A percentile compares a stretch with the other conserved stretches of the same genome.
Evolutionary conservation across 2,888 invertebrate genomes (phyloP).

Genomic region (Sylvicola fuscatus): DNA sequence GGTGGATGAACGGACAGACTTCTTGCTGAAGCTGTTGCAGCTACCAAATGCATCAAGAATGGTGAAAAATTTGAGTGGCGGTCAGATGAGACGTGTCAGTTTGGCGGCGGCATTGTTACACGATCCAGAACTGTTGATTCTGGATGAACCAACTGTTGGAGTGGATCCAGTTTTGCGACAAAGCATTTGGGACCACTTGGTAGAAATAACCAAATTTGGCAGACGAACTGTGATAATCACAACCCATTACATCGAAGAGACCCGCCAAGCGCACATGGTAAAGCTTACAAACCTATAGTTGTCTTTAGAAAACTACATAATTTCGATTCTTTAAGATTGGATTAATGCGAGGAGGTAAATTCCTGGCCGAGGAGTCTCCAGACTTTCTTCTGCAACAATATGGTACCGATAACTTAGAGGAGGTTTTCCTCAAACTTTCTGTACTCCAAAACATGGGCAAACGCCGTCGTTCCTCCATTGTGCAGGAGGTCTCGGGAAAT

Average conservation of each 20-base stretch:
- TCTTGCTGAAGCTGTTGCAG: constrained; percentile 43
- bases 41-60: constrained; percentile 33
- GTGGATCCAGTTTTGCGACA: constrained; percentile 76
- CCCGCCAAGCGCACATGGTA: constrained; percentile 35
- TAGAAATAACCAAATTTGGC: constrained; percentile 52
- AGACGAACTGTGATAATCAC: constrained; percentile 67
- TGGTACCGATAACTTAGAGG: constrained; percentile 52
- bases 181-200: constrained; percentile 70
- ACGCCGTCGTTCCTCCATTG: constrained; percentile 55
- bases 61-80: constrained; percentile 68
- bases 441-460: constrained; percentile 67
- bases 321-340: constrained; percentile 38
- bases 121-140: constrained; percentile 70
- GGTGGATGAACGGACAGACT: constrained; percentile 48
- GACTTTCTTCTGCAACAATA: constrained; percentile 47
- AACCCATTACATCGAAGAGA: constrained; percentile 76
- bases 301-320: background rate
- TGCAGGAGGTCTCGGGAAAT: constrained; percentile 50
- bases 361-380: constrained; percentile 70
- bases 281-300: background rate
- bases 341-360: constrained; percentile 61
- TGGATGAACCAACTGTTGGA: constrained; percentile 88
- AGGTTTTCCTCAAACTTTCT: constrained; percentile 49
- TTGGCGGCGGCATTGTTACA: constrained; percentile 74
- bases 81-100: constrained; percentile 75